Base-by-base conservation (phyloP, 2,888 invertebrate genomes). In the Ochropleura leucogaster region DNA sequence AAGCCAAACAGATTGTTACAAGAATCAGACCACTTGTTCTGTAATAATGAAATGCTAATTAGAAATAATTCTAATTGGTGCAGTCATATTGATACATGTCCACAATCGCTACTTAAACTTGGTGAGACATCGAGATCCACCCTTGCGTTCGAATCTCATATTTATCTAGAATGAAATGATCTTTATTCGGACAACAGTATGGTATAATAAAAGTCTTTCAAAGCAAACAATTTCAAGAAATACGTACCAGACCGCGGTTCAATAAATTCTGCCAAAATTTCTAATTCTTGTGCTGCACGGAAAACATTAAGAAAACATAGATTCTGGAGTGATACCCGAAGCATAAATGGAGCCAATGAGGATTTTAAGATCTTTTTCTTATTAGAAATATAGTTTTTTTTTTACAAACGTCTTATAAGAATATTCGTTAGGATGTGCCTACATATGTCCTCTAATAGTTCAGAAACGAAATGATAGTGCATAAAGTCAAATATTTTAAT, bases 181-280 rank as follows among this genome's bases (percentile, higher is more conserved):
- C 14, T 55, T 30, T 9, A 40, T 18, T 16, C 53, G 6, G 18
- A 51, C 7, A 44, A 47, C 14, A 9, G 9, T 42, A 59, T 30
- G n/a, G 9, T 51, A 60, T 49, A 40, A 60, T 49, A 40, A 8
- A 12, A 20, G 10, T 67, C 44, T 1, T 20, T 18, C 14, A 14
- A 42, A 72, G 47, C n/a, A 16, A 69, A 55, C 5, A 69, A 47
- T 40, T 74, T 59, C 9, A 20, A 66, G n/a, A 66, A 57, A 55
- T n/a, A 14, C 47, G 9, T 18, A 6, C 2, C 1, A 53, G 10
- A 14, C 20, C 40, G 8, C 40, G 30, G 0, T 60, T 68, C 51
- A 16, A 3, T 47, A 10, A 69, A 10, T 30, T 44, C 14, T 10
- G 1, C 0, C 3, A 12, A 75, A n/a, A 66, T 64, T 16, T 16